Percentiles rank a stretch among this genome's conserved stretches.
Evolutionary conservation across 1,140 invertebrate genomes (phyloP).

Genomic region (Drosophila lacertosa): DNA sequence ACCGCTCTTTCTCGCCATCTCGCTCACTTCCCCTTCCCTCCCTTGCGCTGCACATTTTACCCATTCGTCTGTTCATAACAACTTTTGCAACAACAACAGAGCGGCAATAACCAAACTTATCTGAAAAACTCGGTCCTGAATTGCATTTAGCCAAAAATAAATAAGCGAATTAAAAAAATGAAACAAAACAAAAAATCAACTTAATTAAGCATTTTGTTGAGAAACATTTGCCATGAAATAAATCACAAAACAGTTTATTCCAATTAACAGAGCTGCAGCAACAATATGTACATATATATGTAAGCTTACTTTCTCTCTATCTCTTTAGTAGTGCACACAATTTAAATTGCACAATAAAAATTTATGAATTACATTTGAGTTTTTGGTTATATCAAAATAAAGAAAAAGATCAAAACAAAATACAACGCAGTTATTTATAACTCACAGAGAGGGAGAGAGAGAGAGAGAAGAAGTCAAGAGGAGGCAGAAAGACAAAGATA

Average conservation of each 20-base stretch:
- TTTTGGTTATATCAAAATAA: not conserved
- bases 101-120: not conserved
- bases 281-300: constrained; percentile 5
- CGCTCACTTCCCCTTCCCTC: not conserved
- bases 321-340: constrained; percentile 10
- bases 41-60: not conserved
- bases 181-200: constrained; percentile 36
- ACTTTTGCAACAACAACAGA: constrained; percentile 22
- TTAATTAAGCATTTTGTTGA: constrained; percentile 72
- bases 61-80: constrained; percentile 26
- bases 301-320: not conserved
- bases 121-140: constrained; percentile 4
- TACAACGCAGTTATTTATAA: too few relatives aligned
- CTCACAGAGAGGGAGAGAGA: too few relatives aligned
- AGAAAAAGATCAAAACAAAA: too few relatives aligned
- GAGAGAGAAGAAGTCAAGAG: too few relatives aligned
- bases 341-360: constrained; percentile 1
- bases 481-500: too few relatives aligned
- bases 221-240: constrained; percentile 55
- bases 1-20: constrained; percentile 2
- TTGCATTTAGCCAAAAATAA: constrained; percentile 18
- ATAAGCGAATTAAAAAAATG: too few relatives aligned
- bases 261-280: constrained; percentile 57
- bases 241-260: constrained; percentile 67
- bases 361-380: constrained; percentile 20